Conservation (phyloP, 2,113 vertebrate genomes). For the Micromys minutus region DNA sequence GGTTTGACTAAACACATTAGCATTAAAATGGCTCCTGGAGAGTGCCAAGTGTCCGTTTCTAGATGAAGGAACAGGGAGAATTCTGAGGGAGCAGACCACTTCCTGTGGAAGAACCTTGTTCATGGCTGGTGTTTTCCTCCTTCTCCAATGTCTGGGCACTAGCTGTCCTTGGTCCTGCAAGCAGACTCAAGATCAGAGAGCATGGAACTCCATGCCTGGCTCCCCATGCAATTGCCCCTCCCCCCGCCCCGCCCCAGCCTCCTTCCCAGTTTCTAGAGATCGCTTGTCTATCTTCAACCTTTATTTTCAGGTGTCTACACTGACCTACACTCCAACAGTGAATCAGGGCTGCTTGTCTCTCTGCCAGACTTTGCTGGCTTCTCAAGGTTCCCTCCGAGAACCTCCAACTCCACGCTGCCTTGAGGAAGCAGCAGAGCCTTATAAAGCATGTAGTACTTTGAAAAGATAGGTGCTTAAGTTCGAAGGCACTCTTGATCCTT, state of each 20-base stretch:
- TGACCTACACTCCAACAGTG: no score
- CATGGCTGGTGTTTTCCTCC: conserved; percentile 80
- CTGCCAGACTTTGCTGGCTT: neutral
- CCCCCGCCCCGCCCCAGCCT: no score
- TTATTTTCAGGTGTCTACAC: no score
- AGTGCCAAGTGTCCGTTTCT: conserved; percentile 82
- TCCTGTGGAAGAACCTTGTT: conserved; percentile 61
- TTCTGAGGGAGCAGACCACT: conserved; percentile 78
- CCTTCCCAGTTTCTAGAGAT: no score
- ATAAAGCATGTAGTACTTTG: neutral
- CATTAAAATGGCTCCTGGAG: conserved; percentile 85
- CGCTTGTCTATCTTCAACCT: no score
- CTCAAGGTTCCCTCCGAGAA: neutral
- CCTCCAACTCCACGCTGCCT: neutral
- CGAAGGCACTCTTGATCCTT: neutral
- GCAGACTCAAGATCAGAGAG: neutral
- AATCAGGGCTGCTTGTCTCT: no score
- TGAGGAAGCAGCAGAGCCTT: neutral
- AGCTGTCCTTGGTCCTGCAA: neutral
- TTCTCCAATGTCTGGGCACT: conserved; percentile 74
- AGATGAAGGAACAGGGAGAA: conserved; percentile 85
- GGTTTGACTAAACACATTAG: conserved; percentile 86
- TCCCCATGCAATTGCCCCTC: neutral
- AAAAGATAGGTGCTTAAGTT: neutral
- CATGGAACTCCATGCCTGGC: neutral